Conservation (phyloP, 2,888 invertebrate genomes). For the Sphecodes monilicornis region DNA sequence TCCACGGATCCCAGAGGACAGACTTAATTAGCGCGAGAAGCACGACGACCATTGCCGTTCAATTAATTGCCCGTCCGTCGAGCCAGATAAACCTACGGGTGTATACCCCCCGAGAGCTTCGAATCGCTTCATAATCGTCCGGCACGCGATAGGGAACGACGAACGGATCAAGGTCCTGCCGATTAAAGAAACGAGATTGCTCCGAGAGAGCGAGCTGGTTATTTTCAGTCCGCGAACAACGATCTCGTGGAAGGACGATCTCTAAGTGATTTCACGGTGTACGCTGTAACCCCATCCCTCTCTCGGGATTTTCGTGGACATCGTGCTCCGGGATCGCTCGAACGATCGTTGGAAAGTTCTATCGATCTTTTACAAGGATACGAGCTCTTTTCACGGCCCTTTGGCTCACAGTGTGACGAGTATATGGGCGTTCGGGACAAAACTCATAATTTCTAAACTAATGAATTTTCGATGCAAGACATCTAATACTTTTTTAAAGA, state of each 20-base stretch:
- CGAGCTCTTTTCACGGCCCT: neutral
- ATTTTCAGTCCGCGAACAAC: constrained; percentile 23
- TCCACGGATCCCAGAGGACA: constrained; percentile 60
- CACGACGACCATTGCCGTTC: constrained; percentile 66
- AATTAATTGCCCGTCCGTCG: constrained; percentile 66
- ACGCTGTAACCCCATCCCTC: neutral
- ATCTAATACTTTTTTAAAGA: too few relatives aligned
- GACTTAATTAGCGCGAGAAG: constrained; percentile 66
- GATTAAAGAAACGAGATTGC: constrained; percentile 62
- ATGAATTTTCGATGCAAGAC: too few relatives aligned
- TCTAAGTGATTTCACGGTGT: constrained; percentile 1
- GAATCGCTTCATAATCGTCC: constrained; percentile 59
- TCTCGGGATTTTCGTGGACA: neutral
- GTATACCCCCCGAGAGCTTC: constrained; percentile 42
- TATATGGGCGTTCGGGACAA: too few relatives aligned
- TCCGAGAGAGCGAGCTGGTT: constrained; percentile 1
- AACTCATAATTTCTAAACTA: too few relatives aligned
- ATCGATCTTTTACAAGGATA: neutral
- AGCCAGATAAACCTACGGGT: constrained; percentile 63
- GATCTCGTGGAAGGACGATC: neutral
- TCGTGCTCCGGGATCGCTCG: neutral
- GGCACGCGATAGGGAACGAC: constrained; percentile 57
- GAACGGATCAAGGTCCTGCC: constrained; percentile 64
- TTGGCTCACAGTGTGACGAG: too few relatives aligned
- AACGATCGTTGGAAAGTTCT: neutral